Evolutionary conservation across 1,140 invertebrate species (phyloP), one percentile per base, ranked within the genome.

Genomic region (Leucophenga varia): DNA sequence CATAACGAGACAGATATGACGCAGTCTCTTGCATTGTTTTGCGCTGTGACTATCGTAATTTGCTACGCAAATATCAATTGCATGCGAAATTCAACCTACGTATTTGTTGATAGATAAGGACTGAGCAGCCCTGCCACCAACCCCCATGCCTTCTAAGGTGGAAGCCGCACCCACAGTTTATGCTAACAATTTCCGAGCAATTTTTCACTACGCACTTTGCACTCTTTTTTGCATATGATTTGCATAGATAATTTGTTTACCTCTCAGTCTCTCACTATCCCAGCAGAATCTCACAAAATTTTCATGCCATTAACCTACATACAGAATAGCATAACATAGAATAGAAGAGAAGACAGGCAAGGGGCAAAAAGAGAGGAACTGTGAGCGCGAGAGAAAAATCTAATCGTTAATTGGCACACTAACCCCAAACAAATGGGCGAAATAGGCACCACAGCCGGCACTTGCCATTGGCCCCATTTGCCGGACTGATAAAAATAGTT

Each of bases 381-480:
- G 19, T 18, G 38, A n/a, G n/a, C n/a, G n/a, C n/a, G n/a, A n/a
- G n/a, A 21, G 31, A 36, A 39, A 47, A 57, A 63, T 67, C 63
- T 65, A 61, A 59, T 63, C 63, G 48, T 67, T 63, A 67, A 67
- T 59, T 65, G 63, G 63, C 63, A 67, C 63, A 65, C 63, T 65
- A 65, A 65, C 63, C 63, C 63, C 63, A 61, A 65, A 67, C 55
- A 52, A 67, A 58, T 59, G 52, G 43, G 36, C 46, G 39, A 36
- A 32, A 41, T 18, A 31, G 31, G 4, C 18, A 25, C 32, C 6
- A 6, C 6, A 28, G 6, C 6, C 6, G 12, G 6, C 6, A 9
- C 36, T 51, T 63, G 63, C 56, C 63, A 65, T 67, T 67, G 61
- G 55, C 63, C 63, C 43, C 63, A 67, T 63, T 67, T 47, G 18